phyloP scores from a whole-genome alignment of 2,113 vertebrate species.

The Dipodomys merriami region DNA sequence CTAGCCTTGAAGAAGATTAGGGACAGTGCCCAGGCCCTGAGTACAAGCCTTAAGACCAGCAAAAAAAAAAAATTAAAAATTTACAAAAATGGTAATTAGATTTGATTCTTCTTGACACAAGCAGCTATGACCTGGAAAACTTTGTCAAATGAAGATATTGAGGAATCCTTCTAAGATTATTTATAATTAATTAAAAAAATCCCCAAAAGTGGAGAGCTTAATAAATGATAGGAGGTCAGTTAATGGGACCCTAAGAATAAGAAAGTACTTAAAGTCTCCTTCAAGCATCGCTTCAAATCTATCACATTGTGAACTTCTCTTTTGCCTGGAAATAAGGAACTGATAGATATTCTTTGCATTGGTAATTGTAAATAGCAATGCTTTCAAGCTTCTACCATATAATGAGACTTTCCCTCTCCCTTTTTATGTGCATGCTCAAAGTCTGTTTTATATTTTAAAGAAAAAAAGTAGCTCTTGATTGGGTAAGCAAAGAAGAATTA shows the following conservation, averaged over 20 bases:
- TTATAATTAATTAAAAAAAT: slow-evolving; percentile 44
- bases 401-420: neutral
- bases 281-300: neutral
- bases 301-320: neutral
- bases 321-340: neutral
- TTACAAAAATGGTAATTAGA: neutral
- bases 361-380: neutral
- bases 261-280: slow-evolving; percentile 26
- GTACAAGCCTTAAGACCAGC: no score
- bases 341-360: neutral
- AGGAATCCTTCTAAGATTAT: slow-evolving; percentile 49
- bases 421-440: neutral
- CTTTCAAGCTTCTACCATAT: neutral
- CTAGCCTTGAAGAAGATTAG: no score
- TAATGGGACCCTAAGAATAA: neutral
- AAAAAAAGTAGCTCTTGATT: neutral
- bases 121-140: neutral
- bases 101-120: neutral
- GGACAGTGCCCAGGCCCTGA: no score
- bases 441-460: slow-evolving; percentile 17
- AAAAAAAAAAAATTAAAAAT: neutral
- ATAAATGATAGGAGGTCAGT: neutral
- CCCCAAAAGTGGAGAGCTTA: slow-evolving; percentile 9
- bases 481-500: neutral
- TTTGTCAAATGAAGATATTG: slow-evolving; percentile 27